Percentiles rank a stretch among this genome's conserved stretches.
These are phyloP conservation scores for Globodera rostochiensis DNA, from an alignment of 1,140 invertebrate species.

Conservation along the genomic window DNA sequence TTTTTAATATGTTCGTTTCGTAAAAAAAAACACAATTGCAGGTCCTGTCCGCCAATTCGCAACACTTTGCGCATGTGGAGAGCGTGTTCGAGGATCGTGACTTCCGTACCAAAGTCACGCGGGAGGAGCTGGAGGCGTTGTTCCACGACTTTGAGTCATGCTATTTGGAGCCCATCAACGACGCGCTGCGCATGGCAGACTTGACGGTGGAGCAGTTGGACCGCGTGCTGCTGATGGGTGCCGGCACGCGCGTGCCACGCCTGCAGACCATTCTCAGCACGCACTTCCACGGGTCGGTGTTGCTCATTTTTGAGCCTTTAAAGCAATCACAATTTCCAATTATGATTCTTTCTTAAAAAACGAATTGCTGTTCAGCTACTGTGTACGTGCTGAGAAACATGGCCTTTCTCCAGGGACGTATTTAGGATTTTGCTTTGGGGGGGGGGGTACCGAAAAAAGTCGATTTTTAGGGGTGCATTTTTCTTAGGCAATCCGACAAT, in stretches of 20 bases:
- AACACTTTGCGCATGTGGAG: slow-evolving; percentile 75
- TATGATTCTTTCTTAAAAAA: too few relatives aligned
- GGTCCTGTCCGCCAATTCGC: slow-evolving; percentile 61
- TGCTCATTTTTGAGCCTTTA: too few relatives aligned
- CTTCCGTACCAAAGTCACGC: slow-evolving; percentile 80
- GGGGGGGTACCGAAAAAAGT: too few relatives aligned
- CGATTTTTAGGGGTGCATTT: too few relatives aligned
- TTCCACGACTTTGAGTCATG: slow-evolving; percentile 82
- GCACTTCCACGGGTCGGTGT: slow-evolving; percentile 12
- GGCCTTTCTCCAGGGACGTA: too few relatives aligned
- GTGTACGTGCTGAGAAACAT: too few relatives aligned
- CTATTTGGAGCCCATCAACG: slow-evolving; percentile 78
- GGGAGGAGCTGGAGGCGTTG: slow-evolving; percentile 83
- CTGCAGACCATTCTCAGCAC: slow-evolving; percentile 80
- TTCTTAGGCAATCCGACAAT: too few relatives aligned
- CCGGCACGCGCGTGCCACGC: slow-evolving; percentile 86
- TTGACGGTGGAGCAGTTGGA: slow-evolving; percentile 68
- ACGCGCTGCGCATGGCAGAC: slow-evolving; percentile 81
- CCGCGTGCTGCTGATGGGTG: slow-evolving; percentile 88
- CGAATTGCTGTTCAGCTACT: too few relatives aligned
- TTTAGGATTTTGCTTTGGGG: too few relatives aligned
- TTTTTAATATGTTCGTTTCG: slow-evolving; percentile 10
- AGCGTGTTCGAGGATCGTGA: slow-evolving; percentile 91
- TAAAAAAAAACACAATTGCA: slow-evolving; percentile 20
- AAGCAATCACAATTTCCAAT: too few relatives aligned